A percentile compares a stretch with the other conserved stretches of the same genome.
Evolutionary conservation across 2,888 invertebrate genomes (phyloP).

Genomic region (Sussaba pulchella): DNA sequence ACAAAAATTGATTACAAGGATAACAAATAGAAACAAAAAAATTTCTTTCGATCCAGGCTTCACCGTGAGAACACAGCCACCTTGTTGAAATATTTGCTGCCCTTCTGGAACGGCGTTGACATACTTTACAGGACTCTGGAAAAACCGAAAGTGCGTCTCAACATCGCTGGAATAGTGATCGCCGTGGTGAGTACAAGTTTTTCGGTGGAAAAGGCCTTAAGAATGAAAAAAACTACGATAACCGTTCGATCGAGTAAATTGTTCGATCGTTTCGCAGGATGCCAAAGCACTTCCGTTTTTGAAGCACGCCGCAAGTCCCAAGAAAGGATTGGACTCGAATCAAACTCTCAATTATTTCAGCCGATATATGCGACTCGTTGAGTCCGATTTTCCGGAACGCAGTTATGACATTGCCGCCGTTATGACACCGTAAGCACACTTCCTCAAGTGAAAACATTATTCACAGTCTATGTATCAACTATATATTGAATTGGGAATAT

Average conservation of each 20-base stretch:
- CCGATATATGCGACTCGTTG: too few relatives aligned
- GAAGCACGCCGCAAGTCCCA: too few relatives aligned
- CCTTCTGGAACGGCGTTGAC: slow-evolving; percentile 33
- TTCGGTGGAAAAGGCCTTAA: neutral
- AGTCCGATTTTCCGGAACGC: neutral
- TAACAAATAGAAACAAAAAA: too few relatives aligned
- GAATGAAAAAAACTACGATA: neutral
- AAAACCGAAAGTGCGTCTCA: slow-evolving; percentile 22
- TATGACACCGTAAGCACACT: slow-evolving; percentile 8
- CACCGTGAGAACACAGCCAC: neutral
- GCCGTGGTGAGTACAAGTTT: neutral
- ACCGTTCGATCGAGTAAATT: neutral
- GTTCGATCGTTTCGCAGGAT: too few relatives aligned
- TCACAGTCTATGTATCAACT: too few relatives aligned
- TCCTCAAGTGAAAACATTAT: too few relatives aligned
- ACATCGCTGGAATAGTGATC: slow-evolving; percentile 26
- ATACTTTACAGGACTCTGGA: slow-evolving; percentile 14
- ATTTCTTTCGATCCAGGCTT: neutral
- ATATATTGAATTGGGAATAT: too few relatives aligned
- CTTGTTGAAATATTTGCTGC: slow-evolving; percentile 3
- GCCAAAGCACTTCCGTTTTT: too few relatives aligned
- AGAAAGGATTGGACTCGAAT: too few relatives aligned
- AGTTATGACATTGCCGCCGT: neutral
- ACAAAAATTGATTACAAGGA: too few relatives aligned
- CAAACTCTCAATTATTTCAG: too few relatives aligned